Base-by-base conservation (phyloP, 2,797 vertebrate species). In the Crypturellus tataupa region DNA sequence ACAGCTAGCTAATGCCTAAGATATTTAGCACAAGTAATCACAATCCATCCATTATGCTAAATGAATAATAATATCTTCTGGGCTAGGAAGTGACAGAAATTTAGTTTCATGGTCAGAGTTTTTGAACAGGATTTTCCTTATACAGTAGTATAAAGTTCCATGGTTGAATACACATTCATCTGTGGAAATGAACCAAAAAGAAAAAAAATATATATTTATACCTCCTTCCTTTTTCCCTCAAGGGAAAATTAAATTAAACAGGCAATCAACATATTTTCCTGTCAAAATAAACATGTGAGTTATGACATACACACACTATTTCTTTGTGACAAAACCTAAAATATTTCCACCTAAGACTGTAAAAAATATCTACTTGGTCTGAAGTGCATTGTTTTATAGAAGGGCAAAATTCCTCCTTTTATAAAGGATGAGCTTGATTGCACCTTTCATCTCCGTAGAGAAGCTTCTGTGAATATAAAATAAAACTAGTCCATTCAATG, bases 11-110 rank as follows among this genome's bases (percentile, higher is more conserved):
- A 81, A 64, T 78, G 86, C 60, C 84, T 83, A 75, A 46, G 46
- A 91, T 95, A 91, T 87, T 96, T 93, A 83, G 90, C 89, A 85
- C 80, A 93, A 89, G 77, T 55, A 94, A 87, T 80, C 92, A 92
- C 90, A 92, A 70, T 85, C 44, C 80, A 65, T 71, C 68, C 78
- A 83, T 93, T 95, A 65, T 29, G 51, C 44, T 90, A 93, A 96
- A 86, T 76, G 71, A 93, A 84, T 86, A 95, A 78, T 91, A 93
- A 73, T 80, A 80, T 68, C 37, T 89, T 85, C 49, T 78, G 75
- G 81, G 69, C 60, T 82, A 82, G 21, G n/a, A 78, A 95, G 88
- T 78, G 65, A 51, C 81, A 95, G 71, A 75, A 94, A 87, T 83
- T 93, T 63, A 9, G 49, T 68, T 90, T 64, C 58, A 71, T 40